Evolutionary conservation across 1,140 invertebrate genomes (phyloP).

Genomic region (Asobara japonica): DNA sequence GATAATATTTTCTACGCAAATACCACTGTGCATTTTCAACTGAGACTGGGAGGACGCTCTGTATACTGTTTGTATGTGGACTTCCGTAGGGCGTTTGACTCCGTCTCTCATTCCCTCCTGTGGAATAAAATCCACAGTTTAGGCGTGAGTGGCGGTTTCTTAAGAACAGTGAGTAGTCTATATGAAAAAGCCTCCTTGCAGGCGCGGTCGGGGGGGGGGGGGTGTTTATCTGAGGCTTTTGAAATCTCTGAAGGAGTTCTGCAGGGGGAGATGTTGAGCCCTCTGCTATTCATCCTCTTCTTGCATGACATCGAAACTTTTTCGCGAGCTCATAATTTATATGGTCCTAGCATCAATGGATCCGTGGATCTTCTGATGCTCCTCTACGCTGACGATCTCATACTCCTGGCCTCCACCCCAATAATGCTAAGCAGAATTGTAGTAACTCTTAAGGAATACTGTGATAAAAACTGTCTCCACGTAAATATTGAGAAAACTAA

Average conservation of each 20-base stretch:
- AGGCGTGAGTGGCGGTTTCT: background rate
- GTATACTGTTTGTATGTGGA: no score
- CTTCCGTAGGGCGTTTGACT: conserved; percentile 6
- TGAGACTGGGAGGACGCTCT: no score
- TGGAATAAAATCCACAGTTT: conserved; percentile 1
- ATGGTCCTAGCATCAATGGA: conserved; percentile 37
- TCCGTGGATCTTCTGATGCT: conserved; percentile 13
- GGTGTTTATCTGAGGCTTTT: background rate
- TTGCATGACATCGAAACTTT: conserved; percentile 34
- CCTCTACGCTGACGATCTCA: conserved; percentile 40
- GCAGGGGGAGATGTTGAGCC: conserved; percentile 32
- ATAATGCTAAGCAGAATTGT: no score
- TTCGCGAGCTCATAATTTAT: conserved; percentile 21
- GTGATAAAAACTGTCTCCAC: no score
- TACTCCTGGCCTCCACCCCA: conserved; percentile 36
- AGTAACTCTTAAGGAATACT: no score
- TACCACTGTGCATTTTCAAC: no score
- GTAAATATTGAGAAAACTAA: no score
- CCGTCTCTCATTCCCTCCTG: conserved; percentile 9
- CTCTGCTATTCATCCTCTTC: conserved; percentile 30
- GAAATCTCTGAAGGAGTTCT: no score
- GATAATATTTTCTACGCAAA: no score
- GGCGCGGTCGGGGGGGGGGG: background rate
- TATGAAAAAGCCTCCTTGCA: background rate
- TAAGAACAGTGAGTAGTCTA: background rate